Percentiles rank a stretch among this genome's conserved stretches.
Conservation (phyloP, 2,888 invertebrate genomes). For the Lepeophtheirus nordmannii region DNA sequence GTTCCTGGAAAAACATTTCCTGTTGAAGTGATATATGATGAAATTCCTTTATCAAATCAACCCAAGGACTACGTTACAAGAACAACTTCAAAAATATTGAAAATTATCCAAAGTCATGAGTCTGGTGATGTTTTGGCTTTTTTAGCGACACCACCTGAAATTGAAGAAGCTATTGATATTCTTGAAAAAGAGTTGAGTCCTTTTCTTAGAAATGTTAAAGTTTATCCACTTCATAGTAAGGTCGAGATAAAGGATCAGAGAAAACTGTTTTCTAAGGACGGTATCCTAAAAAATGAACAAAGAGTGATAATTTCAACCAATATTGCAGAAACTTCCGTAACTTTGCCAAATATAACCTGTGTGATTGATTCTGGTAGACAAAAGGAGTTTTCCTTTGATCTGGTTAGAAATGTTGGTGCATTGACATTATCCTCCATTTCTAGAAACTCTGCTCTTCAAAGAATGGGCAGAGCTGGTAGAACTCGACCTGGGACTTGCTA, state of each 20-base stretch:
- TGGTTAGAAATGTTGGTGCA: neutral
- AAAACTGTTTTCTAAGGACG: neutral
- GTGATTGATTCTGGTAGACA: constrained; percentile 2
- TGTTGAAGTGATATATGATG: neutral
- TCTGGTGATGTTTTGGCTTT: neutral
- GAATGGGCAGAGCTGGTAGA: neutral
- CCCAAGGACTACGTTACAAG: neutral
- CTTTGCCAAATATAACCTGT: neutral
- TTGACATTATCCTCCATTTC: neutral
- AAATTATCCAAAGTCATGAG: neutral
- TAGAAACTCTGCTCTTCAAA: neutral
- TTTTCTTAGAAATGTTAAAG: neutral
- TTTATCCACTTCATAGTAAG: neutral
- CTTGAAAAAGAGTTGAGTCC: neutral
- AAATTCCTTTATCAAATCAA: neutral
- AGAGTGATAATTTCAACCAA: neutral
- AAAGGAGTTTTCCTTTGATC: neutral
- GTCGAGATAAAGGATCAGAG: neutral
- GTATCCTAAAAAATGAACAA: neutral
- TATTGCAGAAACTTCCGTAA: neutral
- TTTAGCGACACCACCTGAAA: neutral
- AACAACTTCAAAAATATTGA: neutral
- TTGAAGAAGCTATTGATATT: neutral
- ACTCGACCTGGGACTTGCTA: neutral
- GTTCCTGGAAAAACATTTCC: neutral